Base-by-base conservation (phyloP, 23 tunicate species). In the Trididemnum clinides region DNA sequence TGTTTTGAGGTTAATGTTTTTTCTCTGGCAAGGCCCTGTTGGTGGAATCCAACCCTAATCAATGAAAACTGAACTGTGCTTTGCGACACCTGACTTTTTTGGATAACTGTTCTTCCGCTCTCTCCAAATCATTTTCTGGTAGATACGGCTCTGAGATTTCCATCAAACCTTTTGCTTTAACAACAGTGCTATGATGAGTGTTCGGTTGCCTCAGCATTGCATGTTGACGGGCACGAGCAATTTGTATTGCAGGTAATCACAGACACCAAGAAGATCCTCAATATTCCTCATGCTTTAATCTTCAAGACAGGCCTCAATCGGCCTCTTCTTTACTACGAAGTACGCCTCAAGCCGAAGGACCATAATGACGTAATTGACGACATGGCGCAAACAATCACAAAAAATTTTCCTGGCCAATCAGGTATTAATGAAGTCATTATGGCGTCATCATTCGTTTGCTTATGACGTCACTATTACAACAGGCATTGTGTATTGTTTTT, bases 401-500 rank as follows among this genome's bases (percentile, higher is more conserved):
- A 58, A 10, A 72, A 33, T 19, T 94, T 94, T 71, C 26, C 20
- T 0, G 71, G 72, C n/a, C 22, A 81, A 75, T 73, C 98, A 35
- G 98, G 98, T 92, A 28, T 10, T 39, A 59, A 59, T 15, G 22
- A 59, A 18, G 76, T 25, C 15, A 70, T 7, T 44, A 51, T 73
- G 80, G 33, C 90, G 80, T 37, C 65, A 79, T 22, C 37, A 33
- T 10, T 93, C 90, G 98, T 63, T 70, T 18, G 76, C 66, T 1
- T 36, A 80, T 58, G 37, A 84, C 5, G 71, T 15, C 15, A 10
- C 10, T 44, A 10, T 44, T 15, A 15, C 54, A 44, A 19, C 77
- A 94, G 98, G 98, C 20, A 87, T 94, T 6, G 57, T 94, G 10
- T 94, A 94, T 57, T 94, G 98, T 85, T 89, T 94, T 34, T 94